Evolutionary conservation across 2,888 invertebrate genomes (phyloP), one percentile per base, ranked within the genome.

Genomic region (Drosophila kokeensis): DNA sequence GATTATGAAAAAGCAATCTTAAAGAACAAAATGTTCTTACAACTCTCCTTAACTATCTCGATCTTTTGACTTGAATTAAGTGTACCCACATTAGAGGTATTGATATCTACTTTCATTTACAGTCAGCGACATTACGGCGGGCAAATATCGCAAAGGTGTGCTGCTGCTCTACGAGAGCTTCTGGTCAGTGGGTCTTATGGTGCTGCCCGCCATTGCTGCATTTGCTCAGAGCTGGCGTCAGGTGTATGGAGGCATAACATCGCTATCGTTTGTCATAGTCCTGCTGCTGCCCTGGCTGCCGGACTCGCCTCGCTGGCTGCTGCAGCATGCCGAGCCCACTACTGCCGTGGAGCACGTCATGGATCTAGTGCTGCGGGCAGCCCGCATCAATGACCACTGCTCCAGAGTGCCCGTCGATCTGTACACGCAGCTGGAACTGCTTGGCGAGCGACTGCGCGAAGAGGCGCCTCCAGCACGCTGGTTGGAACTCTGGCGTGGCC

Each of bases 271-370:
- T 4, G 42, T 92, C 7, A 81, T 94, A 18, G 89, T 93, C 6
- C 48, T 93, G n/a, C 81, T 93, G 4, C 87, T 93, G 69, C 90
- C 86, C 72, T 94, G 93, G 93, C 92, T 93, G 24, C 93, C 94
- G 0, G 93, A 94, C 38, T 92, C 94, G 21, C 94, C 94, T 0
- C 90, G 93, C 32, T 94, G 94, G 94, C 78, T 92, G 32, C 81
- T 94, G 30, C 88, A 90, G 54, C 90, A 90, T 62, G 89, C 89
- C 4, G 78, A 88, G 27, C 90, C 57, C 0, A 58, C 86, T 8
- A 30, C 57, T 13, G 83, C 90, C 21, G 69, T 92, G 1, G 77
- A 89, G 10, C 87, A 87, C 18, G 93, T 92, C 1, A 90, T 92
- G 73, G 53, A 79, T 15, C 90, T 93, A 4, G 50, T 94, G 6